These are phyloP conservation scores for Hestina assimilis DNA, from an alignment of 1,140 invertebrate genomes.

Conservation along the genomic window DNA sequence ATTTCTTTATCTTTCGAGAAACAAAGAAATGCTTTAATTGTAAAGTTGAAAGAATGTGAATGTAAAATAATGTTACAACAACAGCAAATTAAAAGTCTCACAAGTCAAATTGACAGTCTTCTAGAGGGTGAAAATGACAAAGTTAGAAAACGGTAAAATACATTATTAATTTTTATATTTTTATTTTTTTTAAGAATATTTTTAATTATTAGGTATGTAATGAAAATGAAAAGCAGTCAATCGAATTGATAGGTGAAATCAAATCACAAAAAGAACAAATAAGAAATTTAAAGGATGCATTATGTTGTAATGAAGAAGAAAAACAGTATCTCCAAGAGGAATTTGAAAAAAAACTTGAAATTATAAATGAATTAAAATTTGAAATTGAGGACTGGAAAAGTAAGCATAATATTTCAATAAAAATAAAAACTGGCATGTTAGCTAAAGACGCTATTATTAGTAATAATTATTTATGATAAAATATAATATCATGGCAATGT, in stretches of 20 bases:
- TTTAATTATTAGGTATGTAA: constrained; percentile 24
- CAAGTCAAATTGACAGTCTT: constrained; percentile 53
- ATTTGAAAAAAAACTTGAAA: constrained; percentile 51
- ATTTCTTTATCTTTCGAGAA: constrained; percentile 52
- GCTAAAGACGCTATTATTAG: constrained; percentile 5
- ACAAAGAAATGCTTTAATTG: constrained; percentile 57
- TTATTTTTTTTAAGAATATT: constrained; percentile 21
- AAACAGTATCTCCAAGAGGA: constrained; percentile 52
- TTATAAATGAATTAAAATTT: constrained; percentile 50
- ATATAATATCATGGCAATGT: constrained; percentile 8
- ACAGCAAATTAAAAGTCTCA: constrained; percentile 66
- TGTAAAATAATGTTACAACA: constrained; percentile 67
- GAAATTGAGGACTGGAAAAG: constrained; percentile 63
- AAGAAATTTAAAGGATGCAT: constrained; percentile 49
- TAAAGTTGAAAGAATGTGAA: constrained; percentile 66
- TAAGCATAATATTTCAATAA: too few relatives aligned
- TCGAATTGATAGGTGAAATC: constrained; percentile 51
- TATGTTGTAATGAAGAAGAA: constrained; percentile 58
- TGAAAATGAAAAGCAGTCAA: constrained; percentile 33
- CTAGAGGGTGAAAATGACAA: constrained; percentile 46
- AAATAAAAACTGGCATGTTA: too few relatives aligned
- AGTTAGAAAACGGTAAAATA: constrained; percentile 30
- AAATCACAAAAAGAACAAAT: constrained; percentile 57
- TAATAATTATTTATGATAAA: not conserved
- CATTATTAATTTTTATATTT: constrained; percentile 9